Percentiles rank a stretch among this genome's conserved stretches.
phyloP scores from a whole-genome alignment of 1,140 invertebrate species.

The Drosophila santomea region DNA sequence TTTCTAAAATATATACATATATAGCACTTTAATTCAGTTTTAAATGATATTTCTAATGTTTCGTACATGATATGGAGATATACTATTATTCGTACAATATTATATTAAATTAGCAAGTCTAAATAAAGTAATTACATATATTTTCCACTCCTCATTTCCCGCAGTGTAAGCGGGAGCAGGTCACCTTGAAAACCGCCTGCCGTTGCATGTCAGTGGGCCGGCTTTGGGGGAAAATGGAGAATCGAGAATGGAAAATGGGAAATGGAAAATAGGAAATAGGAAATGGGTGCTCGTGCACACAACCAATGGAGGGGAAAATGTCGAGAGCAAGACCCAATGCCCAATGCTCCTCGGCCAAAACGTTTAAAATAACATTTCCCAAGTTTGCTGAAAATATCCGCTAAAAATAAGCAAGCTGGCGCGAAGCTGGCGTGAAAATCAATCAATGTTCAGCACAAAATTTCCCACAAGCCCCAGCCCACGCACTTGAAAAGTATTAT shows the following conservation, averaged over 20 bases:
- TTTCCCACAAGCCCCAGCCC: conserved; percentile 1
- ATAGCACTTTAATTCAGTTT: no score
- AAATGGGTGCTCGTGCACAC: conserved; percentile 43
- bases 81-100: no score
- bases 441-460: conserved; percentile 65
- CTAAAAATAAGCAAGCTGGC: conserved; percentile 67
- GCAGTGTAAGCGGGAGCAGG: neutral
- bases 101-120: neutral
- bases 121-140: neutral
- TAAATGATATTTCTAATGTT: no score
- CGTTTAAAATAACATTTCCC: conserved; percentile 60
- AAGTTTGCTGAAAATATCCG: conserved; percentile 49
- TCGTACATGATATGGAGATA: no score
- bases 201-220: neutral
- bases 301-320: conserved; percentile 68
- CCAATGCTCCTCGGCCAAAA: neutral
- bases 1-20: no score
- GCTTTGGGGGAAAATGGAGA: conserved; percentile 12
- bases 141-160: neutral
- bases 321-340: neutral
- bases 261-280: conserved; percentile 6
- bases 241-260: neutral
- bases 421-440: conserved; percentile 72
- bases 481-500: conserved; percentile 14
- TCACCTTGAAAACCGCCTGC: conserved; percentile 16